Evolutionary conservation across 2,888 invertebrate species (phyloP), one percentile per base, ranked within the genome.

Genomic region (Archaeoteleia sp.): DNA sequence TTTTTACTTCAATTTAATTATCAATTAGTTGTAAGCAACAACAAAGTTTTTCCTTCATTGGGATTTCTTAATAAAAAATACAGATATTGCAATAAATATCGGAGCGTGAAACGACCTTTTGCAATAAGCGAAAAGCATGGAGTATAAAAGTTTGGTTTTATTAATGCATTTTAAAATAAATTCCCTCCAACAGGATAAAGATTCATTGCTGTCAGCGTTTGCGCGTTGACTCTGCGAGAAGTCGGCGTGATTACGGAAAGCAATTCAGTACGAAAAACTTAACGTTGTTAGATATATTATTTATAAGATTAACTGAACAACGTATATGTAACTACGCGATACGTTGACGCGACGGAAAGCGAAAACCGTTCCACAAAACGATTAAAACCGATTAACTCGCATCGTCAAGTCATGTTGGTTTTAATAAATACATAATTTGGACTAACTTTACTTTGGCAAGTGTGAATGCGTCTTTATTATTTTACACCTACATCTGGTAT

Each of bases 241-340:
- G 73, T 79, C 74, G 77, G 78, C 70, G 81, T 83, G 81, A 83
- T 82, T 78, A 82, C 68, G 71, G 80, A 79, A 83, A 83, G 82
- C 83, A 83, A 84, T 83, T 82, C 81, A 81, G 80, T 78, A 80
- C 74, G 76, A 80, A 79, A 25, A 51, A 78, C 73, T 75, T 82
- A 80, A 84, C 76, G 78, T 82, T 83, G 82, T 83, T 83, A 84
- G 82, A 82, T 75, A 78, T 81, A 82, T 82, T 79, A 83, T 82
- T 83, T 83, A 72, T 83, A 83, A 83, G 79, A 73, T 76, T 75
- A 77, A 76, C 74, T 68, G 74, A 78, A 73, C 79, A 82, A 74
- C 76, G 77, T 80, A n/a, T n/a, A 79, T 77, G 78, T 82, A 79
- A 78, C 67, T 71, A 66, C 63, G 63, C 54, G 58, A 61, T 66